Percentiles rank a stretch among this genome's conserved stretches.
Conservation (phyloP, 2,888 invertebrate genomes). For the Caenorhabditis sp. region DNA sequence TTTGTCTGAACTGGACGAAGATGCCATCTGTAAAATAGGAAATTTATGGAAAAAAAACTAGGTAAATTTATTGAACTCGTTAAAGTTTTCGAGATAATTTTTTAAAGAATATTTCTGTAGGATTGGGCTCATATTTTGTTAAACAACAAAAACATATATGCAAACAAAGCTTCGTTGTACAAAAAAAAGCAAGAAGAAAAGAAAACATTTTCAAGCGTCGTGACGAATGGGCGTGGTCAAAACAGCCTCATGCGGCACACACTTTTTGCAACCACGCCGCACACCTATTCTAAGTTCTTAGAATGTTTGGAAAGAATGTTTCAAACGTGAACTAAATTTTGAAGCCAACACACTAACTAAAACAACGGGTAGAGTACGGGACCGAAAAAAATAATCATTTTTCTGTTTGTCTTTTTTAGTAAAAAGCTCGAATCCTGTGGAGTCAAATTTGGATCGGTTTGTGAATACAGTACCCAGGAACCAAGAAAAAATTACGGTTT, state of each 20-base stretch:
- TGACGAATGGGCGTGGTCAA: background rate
- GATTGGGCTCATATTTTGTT: no score
- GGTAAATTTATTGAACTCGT: no score
- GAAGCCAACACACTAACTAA: no score
- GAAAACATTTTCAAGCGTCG: background rate
- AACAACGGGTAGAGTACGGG: no score
- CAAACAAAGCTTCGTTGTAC: background rate
- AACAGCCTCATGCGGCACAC: background rate
- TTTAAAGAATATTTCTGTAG: no score
- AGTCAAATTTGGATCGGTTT: background rate
- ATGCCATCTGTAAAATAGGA: background rate
- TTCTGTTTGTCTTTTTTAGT: background rate
- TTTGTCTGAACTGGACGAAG: conserved; percentile 9
- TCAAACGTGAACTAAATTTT: no score
- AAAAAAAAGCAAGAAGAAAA: background rate
- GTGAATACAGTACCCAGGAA: background rate
- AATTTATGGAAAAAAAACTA: no score
- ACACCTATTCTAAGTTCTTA: background rate
- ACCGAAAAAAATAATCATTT: background rate
- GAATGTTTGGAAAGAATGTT: no score
- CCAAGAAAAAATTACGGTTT: background rate
- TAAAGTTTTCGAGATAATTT: no score
- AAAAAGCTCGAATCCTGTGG: background rate
- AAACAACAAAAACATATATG: background rate
- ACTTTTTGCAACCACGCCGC: background rate